phyloP scores from a whole-genome alignment of 2,113 vertebrate species.

The Ceyx melanurus region DNA sequence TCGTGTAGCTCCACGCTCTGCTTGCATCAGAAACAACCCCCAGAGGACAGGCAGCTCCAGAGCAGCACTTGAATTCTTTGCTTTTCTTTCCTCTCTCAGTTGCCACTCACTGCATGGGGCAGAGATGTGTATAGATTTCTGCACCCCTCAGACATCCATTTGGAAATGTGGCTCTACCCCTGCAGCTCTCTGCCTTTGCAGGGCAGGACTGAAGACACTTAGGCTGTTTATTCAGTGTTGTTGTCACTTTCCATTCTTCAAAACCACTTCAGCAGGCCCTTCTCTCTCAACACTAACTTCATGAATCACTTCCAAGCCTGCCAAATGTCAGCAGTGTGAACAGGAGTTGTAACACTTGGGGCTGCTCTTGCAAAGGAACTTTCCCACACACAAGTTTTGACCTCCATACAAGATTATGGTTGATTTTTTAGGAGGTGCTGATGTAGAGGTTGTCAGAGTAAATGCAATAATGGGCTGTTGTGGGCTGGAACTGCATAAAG shows the following conservation, averaged over 20 bases:
- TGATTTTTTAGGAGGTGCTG: not conserved
- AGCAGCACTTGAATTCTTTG: not conserved
- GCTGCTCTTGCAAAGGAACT: not conserved
- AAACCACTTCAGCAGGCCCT: not conserved
- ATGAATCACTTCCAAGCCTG: not conserved
- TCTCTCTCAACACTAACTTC: not conserved
- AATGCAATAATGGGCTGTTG: not conserved
- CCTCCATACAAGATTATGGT: not conserved
- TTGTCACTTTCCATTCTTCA: not conserved
- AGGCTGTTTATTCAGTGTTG: not conserved
- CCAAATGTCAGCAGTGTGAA: not conserved
- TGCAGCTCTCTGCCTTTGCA: not conserved
- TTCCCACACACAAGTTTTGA: not conserved
- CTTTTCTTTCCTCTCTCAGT: not conserved
- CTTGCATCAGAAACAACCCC: not conserved
- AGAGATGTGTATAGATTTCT: not conserved
- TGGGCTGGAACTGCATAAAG: not conserved
- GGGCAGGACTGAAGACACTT: not conserved
- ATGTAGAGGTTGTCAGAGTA: not conserved
- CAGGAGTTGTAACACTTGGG: not conserved
- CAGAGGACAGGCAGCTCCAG: not conserved
- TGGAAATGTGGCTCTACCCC: not conserved
- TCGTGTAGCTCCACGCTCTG: not conserved
- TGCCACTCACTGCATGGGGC: not conserved
- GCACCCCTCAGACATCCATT: not conserved